A percentile compares a stretch with the other conserved stretches of the same genome.
Conservation (phyloP, 2,888 invertebrate species). For the Pomacea canaliculata region DNA sequence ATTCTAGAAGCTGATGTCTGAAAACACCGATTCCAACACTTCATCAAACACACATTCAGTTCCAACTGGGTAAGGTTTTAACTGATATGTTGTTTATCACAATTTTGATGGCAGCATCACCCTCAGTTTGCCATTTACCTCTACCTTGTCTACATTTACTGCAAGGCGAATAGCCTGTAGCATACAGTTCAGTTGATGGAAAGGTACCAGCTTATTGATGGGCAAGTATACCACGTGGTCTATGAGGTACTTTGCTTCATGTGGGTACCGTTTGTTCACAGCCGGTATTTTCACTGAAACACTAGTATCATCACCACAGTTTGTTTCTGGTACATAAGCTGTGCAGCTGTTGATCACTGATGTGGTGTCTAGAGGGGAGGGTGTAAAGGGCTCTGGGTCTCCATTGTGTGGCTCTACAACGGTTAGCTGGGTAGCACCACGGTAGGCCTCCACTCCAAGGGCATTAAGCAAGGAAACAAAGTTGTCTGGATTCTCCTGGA, state of each 20-base stretch:
- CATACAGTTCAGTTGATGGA: conserved; percentile 62
- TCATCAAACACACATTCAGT: too few relatives aligned
- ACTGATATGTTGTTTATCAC: not conserved
- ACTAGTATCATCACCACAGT: not conserved
- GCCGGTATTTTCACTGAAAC: conserved; percentile 3
- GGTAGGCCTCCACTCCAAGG: conserved; percentile 68
- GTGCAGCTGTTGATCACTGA: not conserved
- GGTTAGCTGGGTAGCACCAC: conserved; percentile 69
- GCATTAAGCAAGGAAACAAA: conserved; percentile 57
- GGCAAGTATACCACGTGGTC: conserved; percentile 70
- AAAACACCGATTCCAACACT: too few relatives aligned
- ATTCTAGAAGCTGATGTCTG: too few relatives aligned
- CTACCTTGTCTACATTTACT: conserved; percentile 15
- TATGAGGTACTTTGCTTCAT: conserved; percentile 67
- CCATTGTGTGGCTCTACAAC: conserved; percentile 60
- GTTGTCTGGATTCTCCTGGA: conserved; percentile 65
- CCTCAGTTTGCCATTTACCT: conserved; percentile 8
- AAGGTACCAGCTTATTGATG: conserved; percentile 67
- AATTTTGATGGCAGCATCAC: conserved; percentile 21
- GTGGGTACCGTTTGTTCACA: conserved; percentile 51
- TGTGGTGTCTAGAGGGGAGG: not conserved
- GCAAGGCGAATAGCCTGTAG: conserved; percentile 46
- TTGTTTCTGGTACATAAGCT: not conserved
- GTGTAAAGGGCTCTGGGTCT: conserved; percentile 12
- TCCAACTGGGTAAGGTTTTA: too few relatives aligned